Evolutionary conservation across 2,888 invertebrate genomes (phyloP), one percentile per base, ranked within the genome.

Genomic region (Torymus texanus): DNA sequence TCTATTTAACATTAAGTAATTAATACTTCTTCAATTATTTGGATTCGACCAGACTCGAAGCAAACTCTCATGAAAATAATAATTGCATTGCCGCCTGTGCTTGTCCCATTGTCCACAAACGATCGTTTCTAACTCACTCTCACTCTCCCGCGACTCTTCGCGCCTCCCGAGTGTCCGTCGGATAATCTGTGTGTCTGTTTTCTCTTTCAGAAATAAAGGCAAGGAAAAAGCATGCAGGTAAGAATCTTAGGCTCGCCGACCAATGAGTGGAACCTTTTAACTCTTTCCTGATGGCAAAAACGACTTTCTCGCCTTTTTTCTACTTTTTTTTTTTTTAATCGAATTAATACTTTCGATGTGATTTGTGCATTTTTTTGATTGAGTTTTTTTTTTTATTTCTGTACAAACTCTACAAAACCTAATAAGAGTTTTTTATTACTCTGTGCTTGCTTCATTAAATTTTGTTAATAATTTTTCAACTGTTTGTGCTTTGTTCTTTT

Each of bases 191-290:
- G 21, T 75, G 16, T 82, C 50, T 72, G 50, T 75, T 79, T 80
- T 86, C 85, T 87, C 85, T 92, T 93, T 83, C 94, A 94, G 94
- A 94, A 92, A 93, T 94, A 91, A 94, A 94, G 91, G 93, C 93
- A 89, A 93, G 94, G 91, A 94, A 94, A 92, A 94, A 94, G 90
- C 92, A 93, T 89, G 91, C 94, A 92, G 94, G 94, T 94, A 91
- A 91, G 91, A 84, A 66, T 53, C 14, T 11, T 51, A 73, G 67
- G 41, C 41, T 8, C 41, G 41, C 8, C 41, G 41, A 41, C 41
- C 41, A 41, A 41, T 41, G 5, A 8, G 41, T 41, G 41, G 41
- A 41, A 41, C 41, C n/a, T n/a, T 41, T 41, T 41, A 8, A 41
- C 41, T 41, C 41, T 41, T 55, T 78, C 53, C 53, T n/a, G 51